Base-by-base conservation (phyloP, 2,888 invertebrate genomes). In the Pherbina coryleti region DNA sequence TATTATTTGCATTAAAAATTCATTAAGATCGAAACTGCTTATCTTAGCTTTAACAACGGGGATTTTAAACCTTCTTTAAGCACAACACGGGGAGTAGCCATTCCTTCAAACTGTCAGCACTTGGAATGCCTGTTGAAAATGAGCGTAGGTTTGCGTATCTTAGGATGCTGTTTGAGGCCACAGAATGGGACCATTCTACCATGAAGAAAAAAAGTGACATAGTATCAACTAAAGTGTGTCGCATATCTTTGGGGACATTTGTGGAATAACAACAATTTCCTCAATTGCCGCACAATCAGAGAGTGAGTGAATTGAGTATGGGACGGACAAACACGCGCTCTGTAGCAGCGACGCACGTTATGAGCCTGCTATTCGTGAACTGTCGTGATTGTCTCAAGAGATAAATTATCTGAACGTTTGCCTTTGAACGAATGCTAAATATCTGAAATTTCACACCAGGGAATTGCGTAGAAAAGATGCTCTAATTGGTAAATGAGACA, bases 331-430 rank as follows among this genome's bases (percentile, higher is more conserved):
- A 19, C 55, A 55, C 55, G n/a, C 19, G n/a, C 55, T 55, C 55
- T 14, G n/a, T 19, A 55, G 51, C 11, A 69, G 28, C 28, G 11
- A 49, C 55, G 25, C 25, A 28, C 66, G 34, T 77, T 73, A 77
- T 77, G 77, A 77, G 73, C 51, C 49, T 73, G 73, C 51, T 67
- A 67, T 73, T 28, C 77, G 67, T 67, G 67, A 67, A 73, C 22
- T 62, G 64, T 53, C 44, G 60, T 73, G 77, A 77, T 73, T 77
- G 67, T 31, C 72, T 64, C 64, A 34, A 25, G 77, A 77, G 72
- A 77, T 77, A 77, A 77, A 66, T 77, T 77, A 77, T 70, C 44
- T 60, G 49, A 69, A 34, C 60, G 19, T 67, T 67, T 60, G 25
- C 60, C 1, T 44, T 44, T 11, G 44, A 44, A 44, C 11, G 14